phyloP scores from a whole-genome alignment of 2,797 vertebrate genomes.

The Lagocephalus sceleratus region DNA sequence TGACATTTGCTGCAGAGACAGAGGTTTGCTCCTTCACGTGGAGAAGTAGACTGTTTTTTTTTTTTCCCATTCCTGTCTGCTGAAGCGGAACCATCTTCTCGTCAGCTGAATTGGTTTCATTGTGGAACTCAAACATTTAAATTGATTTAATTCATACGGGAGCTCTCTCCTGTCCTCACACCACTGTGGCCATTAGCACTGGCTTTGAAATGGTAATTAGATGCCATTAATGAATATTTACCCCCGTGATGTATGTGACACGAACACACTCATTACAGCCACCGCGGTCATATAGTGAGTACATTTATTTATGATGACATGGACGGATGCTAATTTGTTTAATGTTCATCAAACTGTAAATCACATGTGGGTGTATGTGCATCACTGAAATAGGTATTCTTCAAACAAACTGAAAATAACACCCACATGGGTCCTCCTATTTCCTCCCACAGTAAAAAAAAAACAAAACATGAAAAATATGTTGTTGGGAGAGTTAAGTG shows the following conservation, averaged over 20 bases:
- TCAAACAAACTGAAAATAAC: too few species aligned
- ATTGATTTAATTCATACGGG: constrained; percentile 58
- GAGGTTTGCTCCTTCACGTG: constrained; percentile 23
- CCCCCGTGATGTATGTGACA: constrained; percentile 48
- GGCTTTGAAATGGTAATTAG: constrained; percentile 62
- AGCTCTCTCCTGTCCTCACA: constrained; percentile 33
- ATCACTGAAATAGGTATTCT: too few species aligned
- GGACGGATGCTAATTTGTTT: constrained; percentile 29
- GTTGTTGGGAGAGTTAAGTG: too few species aligned
- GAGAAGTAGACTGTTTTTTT: constrained; percentile 23
- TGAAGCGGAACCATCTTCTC: constrained; percentile 54
- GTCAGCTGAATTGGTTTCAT: constrained; percentile 45
- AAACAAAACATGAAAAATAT: too few species aligned
- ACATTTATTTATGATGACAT: constrained; percentile 45
- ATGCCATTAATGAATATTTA: constrained; percentile 61
- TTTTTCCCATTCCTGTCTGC: constrained; percentile 17
- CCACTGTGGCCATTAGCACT: constrained; percentile 39
- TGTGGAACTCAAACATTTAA: constrained; percentile 55
- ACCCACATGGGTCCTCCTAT: too few species aligned
- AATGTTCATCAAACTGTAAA: background rate
- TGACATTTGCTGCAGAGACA: constrained; percentile 7
- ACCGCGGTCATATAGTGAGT: constrained; percentile 17
- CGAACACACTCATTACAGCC: constrained; percentile 43
- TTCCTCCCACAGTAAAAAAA: too few species aligned
- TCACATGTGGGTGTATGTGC: constrained; percentile 6